phyloP scores from a whole-genome alignment of 2,113 vertebrate species.

The Phrynosoma platyrhinos region DNA sequence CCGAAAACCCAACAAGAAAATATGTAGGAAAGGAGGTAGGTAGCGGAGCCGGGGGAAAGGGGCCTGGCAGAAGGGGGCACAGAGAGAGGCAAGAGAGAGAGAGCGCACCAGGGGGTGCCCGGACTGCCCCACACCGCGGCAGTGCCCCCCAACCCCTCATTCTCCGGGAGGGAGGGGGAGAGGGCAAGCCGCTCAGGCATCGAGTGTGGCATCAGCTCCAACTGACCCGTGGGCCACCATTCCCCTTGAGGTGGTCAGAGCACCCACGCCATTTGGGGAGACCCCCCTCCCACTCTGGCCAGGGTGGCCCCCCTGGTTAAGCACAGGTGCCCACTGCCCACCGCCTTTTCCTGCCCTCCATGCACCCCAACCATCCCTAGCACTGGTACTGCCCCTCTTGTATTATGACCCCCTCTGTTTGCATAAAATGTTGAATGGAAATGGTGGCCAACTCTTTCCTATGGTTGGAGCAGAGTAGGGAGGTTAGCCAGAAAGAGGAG shows the following conservation, averaged over 20 bases:
- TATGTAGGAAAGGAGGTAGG: conserved; percentile 99
- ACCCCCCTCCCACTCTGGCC: background rate
- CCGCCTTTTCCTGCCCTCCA: background rate
- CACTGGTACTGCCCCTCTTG: no score
- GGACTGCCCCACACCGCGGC: conserved; percentile 38
- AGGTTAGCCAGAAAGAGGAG: no score
- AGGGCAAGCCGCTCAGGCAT: no score
- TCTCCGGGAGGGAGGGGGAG: background rate
- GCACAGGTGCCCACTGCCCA: background rate
- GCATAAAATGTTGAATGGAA: no score
- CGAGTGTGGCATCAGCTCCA: no score
- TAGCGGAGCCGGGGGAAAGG: conserved; percentile 81
- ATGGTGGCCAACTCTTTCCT: no score
- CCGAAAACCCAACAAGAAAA: conserved; percentile 99
- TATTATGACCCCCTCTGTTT: no score
- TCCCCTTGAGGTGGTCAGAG: background rate
- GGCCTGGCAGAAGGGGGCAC: conserved; percentile 77
- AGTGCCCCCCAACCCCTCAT: conserved; percentile 45
- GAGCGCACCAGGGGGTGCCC: conserved; percentile 73
- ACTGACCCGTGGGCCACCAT: background rate
- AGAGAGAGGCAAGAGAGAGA: conserved; percentile 80
- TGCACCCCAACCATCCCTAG: background rate
- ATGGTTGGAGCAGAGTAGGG: background rate
- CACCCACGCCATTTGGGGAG: background rate
- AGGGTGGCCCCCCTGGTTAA: background rate